Percentiles rank a stretch among this genome's conserved stretches.
phyloP scores from a whole-genome alignment of 1,140 invertebrate genomes.

The Pseudomyrmex flavicornis region DNA sequence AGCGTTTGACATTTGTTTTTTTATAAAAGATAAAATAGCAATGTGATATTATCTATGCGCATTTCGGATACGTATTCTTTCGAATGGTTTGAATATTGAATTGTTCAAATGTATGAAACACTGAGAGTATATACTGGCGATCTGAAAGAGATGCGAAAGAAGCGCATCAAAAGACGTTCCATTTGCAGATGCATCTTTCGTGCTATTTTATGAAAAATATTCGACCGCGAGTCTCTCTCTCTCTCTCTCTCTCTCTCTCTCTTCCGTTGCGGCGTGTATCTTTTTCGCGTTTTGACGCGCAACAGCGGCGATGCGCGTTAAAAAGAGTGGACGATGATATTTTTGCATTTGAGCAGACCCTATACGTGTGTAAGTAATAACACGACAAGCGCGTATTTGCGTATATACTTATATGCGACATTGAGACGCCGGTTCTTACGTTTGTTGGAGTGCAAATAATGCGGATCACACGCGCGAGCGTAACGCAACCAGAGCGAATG shows the following conservation, averaged over 20 bases:
- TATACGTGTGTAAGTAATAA: conserved; percentile 3
- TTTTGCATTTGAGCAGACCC: not conserved
- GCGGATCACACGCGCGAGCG: not conserved
- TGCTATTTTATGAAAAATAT: conserved; percentile 31
- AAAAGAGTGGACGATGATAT: conserved; percentile 14
- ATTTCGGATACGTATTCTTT: conserved; percentile 23
- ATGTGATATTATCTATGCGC: no score
- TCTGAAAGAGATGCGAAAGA: conserved; percentile 24
- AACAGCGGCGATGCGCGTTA: not conserved
- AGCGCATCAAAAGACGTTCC: conserved; percentile 38
- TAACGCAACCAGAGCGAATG: conserved; percentile 26
- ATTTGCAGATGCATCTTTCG: conserved; percentile 26
- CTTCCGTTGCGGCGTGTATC: not conserved
- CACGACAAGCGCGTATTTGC: not conserved
- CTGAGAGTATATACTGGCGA: not conserved
- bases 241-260: not conserved
- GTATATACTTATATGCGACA: conserved; percentile 23
- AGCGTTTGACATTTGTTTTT: no score
- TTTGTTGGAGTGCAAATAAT: conserved; percentile 31
- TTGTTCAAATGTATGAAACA: not conserved
- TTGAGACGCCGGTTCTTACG: conserved; percentile 21
- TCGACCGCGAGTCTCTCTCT: not conserved
- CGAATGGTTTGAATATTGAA: not conserved
- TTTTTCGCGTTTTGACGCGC: not conserved
- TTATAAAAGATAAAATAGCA: no score